Percentiles rank a stretch among this genome's conserved stretches.
Evolutionary conservation across 92 coral and sea anemone species (phyloP).

Genomic region (Parazoanthus atlanticus): DNA sequence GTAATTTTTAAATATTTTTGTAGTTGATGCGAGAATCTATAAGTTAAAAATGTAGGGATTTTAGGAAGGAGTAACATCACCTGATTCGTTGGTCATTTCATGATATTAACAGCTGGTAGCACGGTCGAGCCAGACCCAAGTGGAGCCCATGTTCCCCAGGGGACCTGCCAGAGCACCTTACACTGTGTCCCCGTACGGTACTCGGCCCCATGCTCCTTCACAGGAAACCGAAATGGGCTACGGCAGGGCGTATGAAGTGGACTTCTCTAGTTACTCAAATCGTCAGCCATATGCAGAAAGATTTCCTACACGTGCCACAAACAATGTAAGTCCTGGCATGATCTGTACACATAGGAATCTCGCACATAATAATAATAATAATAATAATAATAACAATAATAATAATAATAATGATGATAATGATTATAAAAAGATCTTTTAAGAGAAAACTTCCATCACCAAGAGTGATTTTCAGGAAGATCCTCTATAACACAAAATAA

Average conservation of each 20-base stretch:
- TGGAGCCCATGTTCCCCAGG: conserved; percentile 24
- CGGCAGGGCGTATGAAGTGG: not conserved
- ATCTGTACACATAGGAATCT: not conserved
- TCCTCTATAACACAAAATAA: too few relatives aligned
- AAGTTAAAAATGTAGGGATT: too few relatives aligned
- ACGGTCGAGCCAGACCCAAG: not conserved
- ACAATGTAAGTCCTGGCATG: conserved; percentile 11
- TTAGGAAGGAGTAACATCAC: not conserved
- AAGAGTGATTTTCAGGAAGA: too few relatives aligned
- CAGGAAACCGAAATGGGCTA: not conserved
- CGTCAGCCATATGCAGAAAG: conserved; percentile 15
- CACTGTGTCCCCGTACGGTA: not conserved
- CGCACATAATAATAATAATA: not conserved
- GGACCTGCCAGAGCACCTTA: conserved; percentile 14
- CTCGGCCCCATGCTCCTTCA: not conserved
- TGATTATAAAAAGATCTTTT: too few relatives aligned
- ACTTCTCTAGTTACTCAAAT: not conserved
- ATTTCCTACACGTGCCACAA: not conserved
- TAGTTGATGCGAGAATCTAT: too few relatives aligned
- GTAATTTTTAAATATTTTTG: too few relatives aligned
- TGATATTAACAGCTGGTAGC: not conserved
- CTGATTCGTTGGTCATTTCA: not conserved
- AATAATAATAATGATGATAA: too few relatives aligned
- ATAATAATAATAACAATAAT: too few relatives aligned
- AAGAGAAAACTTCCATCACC: too few relatives aligned